phyloP scores from a whole-genome alignment of 64 coral and sea anemone species.

The Pocillopora verrucosa region DNA sequence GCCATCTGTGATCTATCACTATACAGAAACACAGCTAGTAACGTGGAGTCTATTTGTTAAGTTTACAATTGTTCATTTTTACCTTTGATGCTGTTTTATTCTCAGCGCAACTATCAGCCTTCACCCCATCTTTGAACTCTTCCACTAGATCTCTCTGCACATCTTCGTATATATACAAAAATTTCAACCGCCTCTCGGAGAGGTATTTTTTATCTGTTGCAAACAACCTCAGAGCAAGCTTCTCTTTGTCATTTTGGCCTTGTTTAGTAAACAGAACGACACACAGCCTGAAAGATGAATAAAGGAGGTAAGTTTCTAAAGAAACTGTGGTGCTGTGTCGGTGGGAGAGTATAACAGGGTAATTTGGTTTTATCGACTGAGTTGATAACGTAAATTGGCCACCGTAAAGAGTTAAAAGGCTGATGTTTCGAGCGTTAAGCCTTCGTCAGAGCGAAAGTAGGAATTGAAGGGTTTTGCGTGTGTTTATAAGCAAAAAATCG shows the following conservation, averaged over 20 bases:
- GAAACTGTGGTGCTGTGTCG: too few relatives aligned
- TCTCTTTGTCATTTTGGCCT: conserved; percentile 59
- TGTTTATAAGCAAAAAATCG: too few relatives aligned
- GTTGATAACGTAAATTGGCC: too few relatives aligned
- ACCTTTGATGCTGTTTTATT: conserved; percentile 39
- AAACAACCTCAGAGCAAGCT: conserved; percentile 39
- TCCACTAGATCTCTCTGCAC: conserved; percentile 50
- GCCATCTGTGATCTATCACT: too few relatives aligned
- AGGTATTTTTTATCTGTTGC: conserved; percentile 43
- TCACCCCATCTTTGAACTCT: conserved; percentile 45
- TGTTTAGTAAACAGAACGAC: conserved; percentile 77
- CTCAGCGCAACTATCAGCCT: conserved; percentile 23
- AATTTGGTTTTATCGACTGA: too few relatives aligned
- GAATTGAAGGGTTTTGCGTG: too few relatives aligned
- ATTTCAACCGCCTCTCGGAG: conserved; percentile 49
- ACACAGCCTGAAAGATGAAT: conserved; percentile 65
- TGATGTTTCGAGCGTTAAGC: too few relatives aligned
- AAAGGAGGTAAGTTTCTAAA: too few relatives aligned
- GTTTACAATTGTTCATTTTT: neutral
- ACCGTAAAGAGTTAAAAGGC: too few relatives aligned
- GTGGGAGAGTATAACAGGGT: too few relatives aligned
- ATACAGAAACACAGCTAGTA: too few relatives aligned
- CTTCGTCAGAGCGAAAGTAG: too few relatives aligned
- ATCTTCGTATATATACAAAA: conserved; percentile 80
- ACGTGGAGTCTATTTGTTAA: neutral